Evolutionary conservation across 2,797 vertebrate species (phyloP), one percentile per base, ranked within the genome.

Genomic region (Jordanella pulchra): DNA sequence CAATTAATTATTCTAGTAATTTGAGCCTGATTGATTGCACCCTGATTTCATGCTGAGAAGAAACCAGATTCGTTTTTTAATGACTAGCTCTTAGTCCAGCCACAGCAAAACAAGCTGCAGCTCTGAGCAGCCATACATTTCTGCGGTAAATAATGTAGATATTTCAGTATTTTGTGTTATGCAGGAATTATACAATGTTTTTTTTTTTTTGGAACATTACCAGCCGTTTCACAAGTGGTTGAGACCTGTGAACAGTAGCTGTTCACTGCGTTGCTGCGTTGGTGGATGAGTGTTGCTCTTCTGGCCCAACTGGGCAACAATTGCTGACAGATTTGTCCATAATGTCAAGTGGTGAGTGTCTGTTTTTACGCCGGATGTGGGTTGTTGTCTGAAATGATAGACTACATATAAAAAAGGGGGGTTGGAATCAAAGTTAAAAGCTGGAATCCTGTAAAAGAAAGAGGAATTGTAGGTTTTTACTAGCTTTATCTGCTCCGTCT

Each of bases 241-340:
- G 6, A 63, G 56, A 71, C 67, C 70, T 82, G 69, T n/a, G 54
- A 71, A 23, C 44, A 3, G 55, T 0, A 27, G 53, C 25, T 42
- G 61, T 58, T 73, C 32, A 9, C 27, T 67, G 44, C 65, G 76
- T 61, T 21, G 12, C 51, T 77, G 78, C 48, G 65, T 56, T 28
- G 72, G 69, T 48, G 58, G 77, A 48, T 47, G 45, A 76, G 64
- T 54, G 73, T 71, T 53, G 71, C 74, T 80, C 65, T 60, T 71
- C 69, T 48, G 75, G 77, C 69, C 79, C 83, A 77, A 77, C 75
- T 79, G 81, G 30, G 12, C 72, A n/a, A 39, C 66, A 35, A 11
- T 54, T 61, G 58, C 65, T 76, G 82, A 80, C 81, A 79, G 35
- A 73, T 63, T 1, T 35, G 28, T 14, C 65, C 74, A 75, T 83